Percentiles rank a stretch among this genome's conserved stretches.
phyloP scores from a whole-genome alignment of 2,113 vertebrate genomes.

The Pogona vitticeps region DNA sequence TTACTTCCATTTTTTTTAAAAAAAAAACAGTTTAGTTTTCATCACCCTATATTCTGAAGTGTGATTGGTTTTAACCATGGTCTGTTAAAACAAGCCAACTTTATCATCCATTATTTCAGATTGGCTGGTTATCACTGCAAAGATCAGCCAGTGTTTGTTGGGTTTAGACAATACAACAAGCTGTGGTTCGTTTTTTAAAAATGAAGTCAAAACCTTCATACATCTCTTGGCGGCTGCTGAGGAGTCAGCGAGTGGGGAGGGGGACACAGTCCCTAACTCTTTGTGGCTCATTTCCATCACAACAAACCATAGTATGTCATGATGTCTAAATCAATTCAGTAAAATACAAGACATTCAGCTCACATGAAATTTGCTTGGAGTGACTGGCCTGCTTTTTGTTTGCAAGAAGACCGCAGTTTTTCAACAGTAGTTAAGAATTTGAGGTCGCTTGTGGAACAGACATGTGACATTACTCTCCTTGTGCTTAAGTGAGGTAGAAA shows the following conservation, averaged over 20 bases:
- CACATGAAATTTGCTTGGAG: constrained; percentile 75
- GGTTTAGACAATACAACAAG: constrained; percentile 14
- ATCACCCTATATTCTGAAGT: not conserved
- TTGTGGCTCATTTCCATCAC: not conserved
- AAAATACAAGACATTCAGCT: constrained; percentile 75
- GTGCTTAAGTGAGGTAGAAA: constrained; percentile 85
- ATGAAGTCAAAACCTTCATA: not conserved
- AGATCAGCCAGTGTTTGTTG: too few relatives aligned
- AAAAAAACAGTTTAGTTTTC: not conserved
- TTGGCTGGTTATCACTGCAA: not conserved
- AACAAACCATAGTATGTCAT: not conserved
- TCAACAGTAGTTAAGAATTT: constrained; percentile 82
- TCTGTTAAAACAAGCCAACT: not conserved
- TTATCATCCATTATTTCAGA: not conserved
- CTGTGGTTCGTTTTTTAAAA: not conserved
- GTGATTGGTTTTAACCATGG: not conserved
- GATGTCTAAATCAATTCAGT: not conserved
- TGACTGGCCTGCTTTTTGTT: constrained; percentile 75
- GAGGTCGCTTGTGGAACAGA: constrained; percentile 70
- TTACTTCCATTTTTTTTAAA: not conserved
- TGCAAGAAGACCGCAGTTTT: constrained; percentile 76
- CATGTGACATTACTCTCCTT: constrained; percentile 79
- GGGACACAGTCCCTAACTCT: not conserved
- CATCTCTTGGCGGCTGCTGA: not conserved
- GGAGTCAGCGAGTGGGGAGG: not conserved